Base-by-base conservation (phyloP, 2,888 invertebrate genomes). In the Drosophila affinis region DNA sequence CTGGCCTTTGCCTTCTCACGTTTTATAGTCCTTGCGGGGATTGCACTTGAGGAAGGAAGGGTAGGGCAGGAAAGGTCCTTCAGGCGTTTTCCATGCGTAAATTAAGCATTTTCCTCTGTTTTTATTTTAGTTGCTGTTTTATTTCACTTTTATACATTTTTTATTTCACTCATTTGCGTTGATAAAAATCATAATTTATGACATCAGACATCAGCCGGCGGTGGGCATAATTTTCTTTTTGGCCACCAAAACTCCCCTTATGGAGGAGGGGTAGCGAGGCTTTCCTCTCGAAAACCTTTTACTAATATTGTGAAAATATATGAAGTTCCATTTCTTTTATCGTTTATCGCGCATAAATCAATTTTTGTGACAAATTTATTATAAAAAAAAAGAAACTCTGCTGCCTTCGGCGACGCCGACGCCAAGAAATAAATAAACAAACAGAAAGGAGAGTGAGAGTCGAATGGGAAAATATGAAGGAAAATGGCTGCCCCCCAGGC, bases 121-220 rank as follows among this genome's bases (percentile, higher is more conserved):
- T 73, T 73, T 67, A 71, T 62, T 63, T 71, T 54, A 58, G 75
- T 59, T 54, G 46, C 62, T 73, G 72, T 70, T 56, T 71, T 67
- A 49, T 62, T 70, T 70, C 46, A 59, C 60, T 73, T 49, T 65
- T 68, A 47, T 71, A 75, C 64, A 55, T 72, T 83, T 87, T 90
- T 85, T 84, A 77, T 81, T 84, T 80, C 81, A 84, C 85, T 73
- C 77, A 81, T 87, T 87, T 88, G 85, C 67, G 77, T 83, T 88
- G 91, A 91, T 91, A 90, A 87, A 81, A 89, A 91, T 91, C 91
- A 91, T 90, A 91, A 91, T 91, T 91, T 91, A 91, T 91, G 90
- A 88, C 90, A 90, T 77, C 89, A 88, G 75, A 88, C 90, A 90
- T 77, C 89, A 88, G 75, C 74, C 65, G 87, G 74, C 78, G 62